phyloP scores from a whole-genome alignment of 2,888 invertebrate species.

The Zhuqinia jingwanae region DNA sequence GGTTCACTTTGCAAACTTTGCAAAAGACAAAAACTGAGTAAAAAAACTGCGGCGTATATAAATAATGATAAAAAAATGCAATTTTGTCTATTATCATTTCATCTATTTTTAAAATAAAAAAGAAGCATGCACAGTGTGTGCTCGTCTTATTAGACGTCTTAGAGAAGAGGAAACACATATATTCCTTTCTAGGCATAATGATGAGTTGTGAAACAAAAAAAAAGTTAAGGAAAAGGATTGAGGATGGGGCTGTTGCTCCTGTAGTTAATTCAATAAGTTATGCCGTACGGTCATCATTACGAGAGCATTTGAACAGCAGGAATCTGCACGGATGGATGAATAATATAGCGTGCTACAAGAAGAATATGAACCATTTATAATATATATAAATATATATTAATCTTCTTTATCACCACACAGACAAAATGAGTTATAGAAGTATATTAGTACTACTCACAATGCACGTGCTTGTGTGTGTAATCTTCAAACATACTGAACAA shows the following conservation, averaged over 20 bases:
- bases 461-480: too few relatives aligned
- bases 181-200: conserved; percentile 45
- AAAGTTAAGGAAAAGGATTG: conserved; percentile 14
- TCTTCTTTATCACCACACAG: too few relatives aligned
- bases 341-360: conserved; percentile 47
- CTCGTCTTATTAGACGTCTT: conserved; percentile 12
- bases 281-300: conserved; percentile 65
- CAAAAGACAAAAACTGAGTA: conserved; percentile 2
- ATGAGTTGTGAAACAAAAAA: conserved; percentile 24
- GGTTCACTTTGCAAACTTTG: too few relatives aligned
- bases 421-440: too few relatives aligned
- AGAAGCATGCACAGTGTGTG: conserved; percentile 18
- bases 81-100: conserved; percentile 27
- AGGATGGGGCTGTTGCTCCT: conserved; percentile 43
- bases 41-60: not conserved
- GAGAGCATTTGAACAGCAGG: conserved; percentile 66
- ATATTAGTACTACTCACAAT: too few relatives aligned
- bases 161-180: conserved; percentile 23
- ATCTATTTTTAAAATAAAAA: conserved; percentile 17
- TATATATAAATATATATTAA: too few relatives aligned
- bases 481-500: too few relatives aligned
- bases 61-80: not conserved
- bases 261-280: conserved; percentile 63
- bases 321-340: conserved; percentile 68
- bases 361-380: too few relatives aligned